Base-by-base conservation (phyloP, 2,113 vertebrate species). In the Petrocephalus microphthalmus region DNA sequence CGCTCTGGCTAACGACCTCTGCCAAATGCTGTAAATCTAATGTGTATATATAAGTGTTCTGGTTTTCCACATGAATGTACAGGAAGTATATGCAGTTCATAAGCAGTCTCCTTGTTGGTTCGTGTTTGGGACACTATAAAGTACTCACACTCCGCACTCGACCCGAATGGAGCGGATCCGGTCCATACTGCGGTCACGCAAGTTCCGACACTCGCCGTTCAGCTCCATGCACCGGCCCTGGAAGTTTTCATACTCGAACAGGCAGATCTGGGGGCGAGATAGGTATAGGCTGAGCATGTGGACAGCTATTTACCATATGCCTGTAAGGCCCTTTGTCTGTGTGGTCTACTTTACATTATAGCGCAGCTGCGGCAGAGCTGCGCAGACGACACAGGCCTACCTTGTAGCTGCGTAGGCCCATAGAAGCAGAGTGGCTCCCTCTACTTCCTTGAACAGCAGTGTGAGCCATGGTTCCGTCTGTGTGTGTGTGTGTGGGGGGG, bases 221-320 rank as follows among this genome's bases (percentile, higher is more conserved):
- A 96, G 90, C 78, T 97, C 96, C 91, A 96, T 92, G 88, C 88
- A 93, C 15, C 94, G 94, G 22, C 96, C 96, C 88, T 96, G 96
- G 94, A 96, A 97, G 92, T 96, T 96, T 91, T 97, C 96, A 29
- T 85, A 94, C 89, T 96, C 95, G 82, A 93, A 96, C 89, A 96
- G 92, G 92, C 92, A 95, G 25, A 97, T 95, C 96, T 97, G 90
- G 8, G 8, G 87, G 2, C 4, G 1, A 54, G 8, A 57, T 37
- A 17, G 52, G 25, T 6, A 29, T 53, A 57, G n/a, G 8, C 25
- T 42, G 53, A 45, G 42, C 6, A 60, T 20, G 19, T 45, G 20
- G 20, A 4, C 17, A 20, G 42, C 8, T 45, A 81, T 22, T 45
- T 45, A 81, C 2, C 11, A 33, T 22, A 3, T 49, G 7, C 81